Evolutionary conservation across 2,797 vertebrate species (phyloP).

Genomic region (Rhynchonycteris naso): DNA sequence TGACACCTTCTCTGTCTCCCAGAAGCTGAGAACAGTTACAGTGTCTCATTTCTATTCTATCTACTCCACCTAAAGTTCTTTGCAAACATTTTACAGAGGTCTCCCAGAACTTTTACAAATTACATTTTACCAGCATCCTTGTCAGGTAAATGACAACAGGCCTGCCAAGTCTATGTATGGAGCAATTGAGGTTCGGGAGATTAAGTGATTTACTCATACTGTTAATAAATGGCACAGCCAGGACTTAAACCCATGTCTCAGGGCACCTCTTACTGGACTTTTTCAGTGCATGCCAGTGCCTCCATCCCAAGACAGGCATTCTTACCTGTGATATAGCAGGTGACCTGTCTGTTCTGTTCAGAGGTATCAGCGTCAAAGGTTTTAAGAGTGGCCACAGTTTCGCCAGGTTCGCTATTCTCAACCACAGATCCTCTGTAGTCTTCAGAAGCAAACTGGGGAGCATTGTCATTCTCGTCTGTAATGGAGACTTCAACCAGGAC

Average conservation of each 20-base stretch:
- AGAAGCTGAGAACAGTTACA: neutral
- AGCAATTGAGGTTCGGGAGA: neutral
- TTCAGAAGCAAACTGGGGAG: slow-evolving; percentile 92
- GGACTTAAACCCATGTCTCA: neutral
- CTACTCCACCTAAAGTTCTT: neutral
- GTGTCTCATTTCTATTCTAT: neutral
- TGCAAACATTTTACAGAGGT: neutral
- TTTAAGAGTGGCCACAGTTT: slow-evolving; percentile 91
- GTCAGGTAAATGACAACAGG: neutral
- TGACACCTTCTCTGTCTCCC: neutral
- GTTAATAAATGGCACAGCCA: neutral
- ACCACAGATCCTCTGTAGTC: slow-evolving; percentile 92
- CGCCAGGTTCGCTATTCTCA: slow-evolving; percentile 92
- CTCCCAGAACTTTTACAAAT: neutral
- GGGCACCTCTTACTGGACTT: neutral
- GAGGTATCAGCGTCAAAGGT: slow-evolving; percentile 93
- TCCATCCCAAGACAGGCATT: neutral
- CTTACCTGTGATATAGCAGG: slow-evolving; percentile 97
- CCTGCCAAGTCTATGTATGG: neutral
- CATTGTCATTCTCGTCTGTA: slow-evolving; percentile 97
- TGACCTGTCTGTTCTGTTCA: slow-evolving; percentile 93
- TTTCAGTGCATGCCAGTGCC: neutral
- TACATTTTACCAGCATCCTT: neutral
- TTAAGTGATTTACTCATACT: neutral
- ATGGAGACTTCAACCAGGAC: slow-evolving; percentile 94